Conservation (phyloP, 2,113 vertebrate genomes). For the Colius striatus region DNA sequence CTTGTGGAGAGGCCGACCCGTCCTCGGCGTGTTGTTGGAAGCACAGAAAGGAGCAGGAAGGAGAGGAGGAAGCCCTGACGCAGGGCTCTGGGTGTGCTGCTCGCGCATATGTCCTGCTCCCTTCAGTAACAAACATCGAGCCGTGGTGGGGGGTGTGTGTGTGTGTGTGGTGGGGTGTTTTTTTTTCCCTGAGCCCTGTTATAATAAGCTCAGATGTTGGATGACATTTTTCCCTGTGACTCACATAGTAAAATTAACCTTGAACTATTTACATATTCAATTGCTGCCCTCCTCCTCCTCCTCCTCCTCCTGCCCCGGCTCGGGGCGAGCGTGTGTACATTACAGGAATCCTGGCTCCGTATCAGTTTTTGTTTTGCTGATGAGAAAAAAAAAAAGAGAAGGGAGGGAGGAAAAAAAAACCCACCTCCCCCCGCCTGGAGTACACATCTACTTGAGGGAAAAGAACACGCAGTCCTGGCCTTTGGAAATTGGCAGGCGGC, state of each 20-base stretch:
- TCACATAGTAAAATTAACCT: conserved; percentile 63
- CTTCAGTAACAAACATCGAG: conserved; percentile 34
- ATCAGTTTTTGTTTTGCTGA: conserved; percentile 72
- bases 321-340: conserved; percentile 3
- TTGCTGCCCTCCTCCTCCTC: conserved; percentile 67
- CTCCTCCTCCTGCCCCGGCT: not conserved
- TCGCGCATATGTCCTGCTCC: not conserved
- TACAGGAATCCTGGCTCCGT: conserved; percentile 41
- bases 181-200: conserved; percentile 24
- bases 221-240: conserved; percentile 55
- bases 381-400: conserved; percentile 45
- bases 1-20: not conserved
- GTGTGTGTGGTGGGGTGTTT: too few relatives aligned
- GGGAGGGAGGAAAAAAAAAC: not conserved
- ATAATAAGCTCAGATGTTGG: conserved; percentile 43
- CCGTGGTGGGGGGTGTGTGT: not conserved
- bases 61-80: not conserved
- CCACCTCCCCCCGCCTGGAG: conserved; percentile 69
- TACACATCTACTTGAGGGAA: conserved; percentile 83
- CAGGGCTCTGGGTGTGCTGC: not conserved
- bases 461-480: conserved; percentile 91
- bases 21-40: not conserved
- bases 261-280: conserved; percentile 60
- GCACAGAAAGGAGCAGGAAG: not conserved
- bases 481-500: conserved; percentile 90